These are phyloP conservation scores for Ennomos fuscantarius DNA, from an alignment of 2,888 invertebrate genomes.

Conservation along the genomic window DNA sequence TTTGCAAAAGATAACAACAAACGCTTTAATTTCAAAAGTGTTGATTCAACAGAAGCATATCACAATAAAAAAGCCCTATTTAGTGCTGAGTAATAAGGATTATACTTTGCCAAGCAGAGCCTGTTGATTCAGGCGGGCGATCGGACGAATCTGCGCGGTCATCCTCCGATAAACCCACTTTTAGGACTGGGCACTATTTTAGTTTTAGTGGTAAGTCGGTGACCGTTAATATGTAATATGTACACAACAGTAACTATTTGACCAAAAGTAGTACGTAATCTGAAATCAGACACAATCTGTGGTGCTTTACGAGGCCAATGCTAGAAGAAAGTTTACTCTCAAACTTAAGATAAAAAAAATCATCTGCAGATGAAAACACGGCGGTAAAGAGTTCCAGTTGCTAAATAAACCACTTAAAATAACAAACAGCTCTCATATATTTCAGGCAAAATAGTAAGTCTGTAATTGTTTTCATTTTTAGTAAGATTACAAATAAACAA, in stretches of 20 bases:
- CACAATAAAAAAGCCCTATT: constrained; percentile 27
- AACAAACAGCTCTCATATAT: too few relatives aligned
- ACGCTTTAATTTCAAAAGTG: constrained; percentile 20
- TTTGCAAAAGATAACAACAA: neutral
- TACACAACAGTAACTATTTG: too few relatives aligned
- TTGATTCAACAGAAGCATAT: constrained; percentile 24
- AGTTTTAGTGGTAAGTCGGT: constrained; percentile 7
- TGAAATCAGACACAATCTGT: too few relatives aligned
- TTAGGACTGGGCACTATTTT: constrained; percentile 7
- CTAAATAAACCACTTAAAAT: too few relatives aligned
- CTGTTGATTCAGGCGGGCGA: constrained; percentile 33
- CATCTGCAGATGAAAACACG: too few relatives aligned
- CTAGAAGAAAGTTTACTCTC: too few relatives aligned
- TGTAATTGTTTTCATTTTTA: too few relatives aligned
- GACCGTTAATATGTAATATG: neutral
- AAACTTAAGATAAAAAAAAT: too few relatives aligned
- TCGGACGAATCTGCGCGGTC: constrained; percentile 18
- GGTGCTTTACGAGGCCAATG: too few relatives aligned
- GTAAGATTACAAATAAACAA: neutral
- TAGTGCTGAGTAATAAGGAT: constrained; percentile 28
- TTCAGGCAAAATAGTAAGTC: too few relatives aligned
- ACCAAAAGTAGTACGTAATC: too few relatives aligned
- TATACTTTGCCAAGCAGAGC: constrained; percentile 18
- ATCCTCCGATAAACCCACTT: constrained; percentile 17
- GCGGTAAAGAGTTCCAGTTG: too few relatives aligned